Evolutionary conservation across 2,113 vertebrate species (phyloP).

Genomic region (Xyrauchen texanus): DNA sequence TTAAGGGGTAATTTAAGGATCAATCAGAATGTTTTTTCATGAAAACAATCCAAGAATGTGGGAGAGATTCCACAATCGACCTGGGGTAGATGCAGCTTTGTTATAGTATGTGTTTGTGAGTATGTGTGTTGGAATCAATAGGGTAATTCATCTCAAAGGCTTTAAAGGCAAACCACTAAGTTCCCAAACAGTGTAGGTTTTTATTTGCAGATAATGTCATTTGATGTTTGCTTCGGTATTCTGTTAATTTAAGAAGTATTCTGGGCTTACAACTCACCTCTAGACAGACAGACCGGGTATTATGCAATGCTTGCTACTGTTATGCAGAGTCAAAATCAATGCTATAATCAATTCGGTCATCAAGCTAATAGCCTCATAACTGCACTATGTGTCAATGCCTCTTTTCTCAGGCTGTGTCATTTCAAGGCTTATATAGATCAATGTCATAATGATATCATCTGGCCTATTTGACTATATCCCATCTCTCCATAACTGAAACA

Average conservation of each 20-base stretch:
- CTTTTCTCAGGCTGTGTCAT: constrained; percentile 14
- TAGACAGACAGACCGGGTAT: constrained; percentile 41
- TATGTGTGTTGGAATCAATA: constrained; percentile 60
- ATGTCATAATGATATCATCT: constrained; percentile 34
- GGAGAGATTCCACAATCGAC: constrained; percentile 61
- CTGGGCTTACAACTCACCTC: constrained; percentile 31
- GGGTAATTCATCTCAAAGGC: constrained; percentile 65
- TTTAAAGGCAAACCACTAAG: constrained; percentile 61
- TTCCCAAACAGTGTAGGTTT: constrained; percentile 50
- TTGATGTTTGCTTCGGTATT: constrained; percentile 40
- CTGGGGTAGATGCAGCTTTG: constrained; percentile 59
- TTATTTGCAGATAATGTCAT: constrained; percentile 54
- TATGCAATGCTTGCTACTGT: constrained; percentile 28
- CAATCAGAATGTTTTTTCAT: constrained; percentile 68
- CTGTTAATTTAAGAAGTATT: constrained; percentile 19
- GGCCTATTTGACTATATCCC: background rate
- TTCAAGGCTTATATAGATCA: constrained; percentile 42
- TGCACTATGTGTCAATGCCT: constrained; percentile 7
- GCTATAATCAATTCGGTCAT: constrained; percentile 39
- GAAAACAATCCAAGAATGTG: constrained; percentile 52
- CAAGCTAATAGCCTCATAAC: constrained; percentile 36
- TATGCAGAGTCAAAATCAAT: constrained; percentile 41
- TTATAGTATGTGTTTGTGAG: background rate
- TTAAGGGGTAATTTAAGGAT: constrained; percentile 52
- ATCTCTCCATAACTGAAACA: background rate